Evolutionary conservation across 2,888 invertebrate species (phyloP).

Genomic region (Sminthurides aquaticus): DNA sequence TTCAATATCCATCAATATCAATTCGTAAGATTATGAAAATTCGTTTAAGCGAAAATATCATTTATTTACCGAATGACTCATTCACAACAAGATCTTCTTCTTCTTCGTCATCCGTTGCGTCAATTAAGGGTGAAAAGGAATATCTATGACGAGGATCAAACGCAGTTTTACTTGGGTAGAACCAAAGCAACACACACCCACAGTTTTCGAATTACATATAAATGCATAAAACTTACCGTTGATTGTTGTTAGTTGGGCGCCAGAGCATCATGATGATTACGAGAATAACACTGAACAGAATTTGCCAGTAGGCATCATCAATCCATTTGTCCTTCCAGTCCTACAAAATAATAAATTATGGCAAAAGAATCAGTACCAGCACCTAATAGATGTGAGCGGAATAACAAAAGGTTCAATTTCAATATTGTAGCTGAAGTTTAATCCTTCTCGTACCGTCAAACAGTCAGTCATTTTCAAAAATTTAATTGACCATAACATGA

Average conservation of each 20-base stretch:
- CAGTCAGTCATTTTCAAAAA: conserved; percentile 68
- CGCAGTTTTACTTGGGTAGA: too few relatives aligned
- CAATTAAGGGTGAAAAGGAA: conserved; percentile 86
- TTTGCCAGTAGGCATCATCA: conserved; percentile 92
- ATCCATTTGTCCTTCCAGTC: conserved; percentile 90
- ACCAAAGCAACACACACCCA: too few relatives aligned
- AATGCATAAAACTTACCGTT: conserved; percentile 56
- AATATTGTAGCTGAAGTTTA: too few relatives aligned
- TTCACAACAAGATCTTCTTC: conserved; percentile 75
- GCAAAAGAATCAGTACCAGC: background rate
- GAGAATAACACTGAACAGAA: conserved; percentile 78
- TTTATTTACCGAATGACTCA: conserved; percentile 74
- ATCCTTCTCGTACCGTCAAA: conserved; percentile 51
- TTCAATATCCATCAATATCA: background rate
- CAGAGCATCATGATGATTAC: conserved; percentile 89
- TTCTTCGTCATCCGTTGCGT: conserved; percentile 68
- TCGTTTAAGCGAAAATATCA: too few relatives aligned
- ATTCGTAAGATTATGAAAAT: too few relatives aligned
- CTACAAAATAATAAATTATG: conserved; percentile 46
- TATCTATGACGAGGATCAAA: conserved; percentile 48
- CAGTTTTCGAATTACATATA: too few relatives aligned
- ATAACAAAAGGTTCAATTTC: too few relatives aligned
- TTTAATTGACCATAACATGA: conserved; percentile 87
- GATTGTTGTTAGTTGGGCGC: conserved; percentile 93
- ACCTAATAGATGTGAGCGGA: background rate